Base-by-base conservation (phyloP, 2,888 invertebrate species). In the Volucella inflata region DNA sequence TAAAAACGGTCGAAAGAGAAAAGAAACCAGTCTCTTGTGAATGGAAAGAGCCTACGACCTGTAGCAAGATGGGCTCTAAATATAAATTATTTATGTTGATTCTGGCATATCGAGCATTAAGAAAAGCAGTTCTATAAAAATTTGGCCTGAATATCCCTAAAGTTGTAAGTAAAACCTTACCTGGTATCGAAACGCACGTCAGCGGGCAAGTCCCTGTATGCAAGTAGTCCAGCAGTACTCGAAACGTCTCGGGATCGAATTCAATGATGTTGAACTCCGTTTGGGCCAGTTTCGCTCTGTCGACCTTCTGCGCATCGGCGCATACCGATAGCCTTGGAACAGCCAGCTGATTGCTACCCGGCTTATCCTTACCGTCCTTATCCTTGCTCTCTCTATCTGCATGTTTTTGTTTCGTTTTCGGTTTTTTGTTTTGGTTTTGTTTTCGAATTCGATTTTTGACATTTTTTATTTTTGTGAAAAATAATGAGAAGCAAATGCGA, bases 231-330 rank as follows among this genome's bases (percentile, higher is more conserved):
- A 98, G 93, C 2, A 98, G 94, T 89, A 97, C 96, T 85, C 97
- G 95, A 93, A 98, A 98, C 10, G 98, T 98, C 88, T 98, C 98
- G 55, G 97, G 96, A 93, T 98, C 98, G 92, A 98, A 98, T 93
- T 98, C 98, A 90, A 98, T 98, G 91, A 98, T 97, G 88, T 96
- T 96, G 93, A 98, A 98, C 95, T 98, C 98, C 88, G 97, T 97
- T 93, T 98, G 98, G 68, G 97, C 97, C 85, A 98, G 93, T 93
- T 98, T 98, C 82, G 97, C 95, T 87, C 97, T 94, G 92, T 98
- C 98, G 21, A 98, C 97, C 93, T 98, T 98, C 91, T 98, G 98
- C 87, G 97, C 97, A 91, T 98, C 97, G 6, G 98, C 98, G 92
- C 98, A 98, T 70, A 98, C 97, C 87, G 97, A 97, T 75, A 98